Base-by-base conservation (phyloP, 2,888 invertebrate species). In the Ornithoptera priamus region DNA sequence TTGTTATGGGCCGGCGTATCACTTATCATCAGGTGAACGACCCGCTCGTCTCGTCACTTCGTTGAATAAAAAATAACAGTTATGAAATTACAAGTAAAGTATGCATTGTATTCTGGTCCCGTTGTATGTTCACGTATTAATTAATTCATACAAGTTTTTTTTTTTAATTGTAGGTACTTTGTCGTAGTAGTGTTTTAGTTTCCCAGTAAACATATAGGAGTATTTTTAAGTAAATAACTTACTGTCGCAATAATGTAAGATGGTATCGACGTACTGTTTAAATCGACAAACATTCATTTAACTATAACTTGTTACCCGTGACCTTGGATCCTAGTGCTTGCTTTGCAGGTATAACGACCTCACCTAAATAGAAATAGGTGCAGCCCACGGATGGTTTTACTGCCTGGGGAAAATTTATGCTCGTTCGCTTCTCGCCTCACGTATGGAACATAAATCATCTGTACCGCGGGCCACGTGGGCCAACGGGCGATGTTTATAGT, bases 361-460 rank as follows among this genome's bases (percentile, higher is more conserved):
- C 46, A 39, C 46, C 50, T 36, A 57, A 64, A 58, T 59, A 60
- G 59, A 50, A 68, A 39, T 68, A 50, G 59, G 30, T 18, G 22
- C n/a, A 53, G 10, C n/a, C 20, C 50, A 30, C 62, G 15, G 63
- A 63, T 22, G 63, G 46, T 60, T 64, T 36, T 58, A 42, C 53
- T 24, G 64, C 60, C 30, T 56, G 39, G 62, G 56, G 57, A 57
- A 65, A 69, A 69, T 62, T 56, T 62, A 65, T 65, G 61, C 61
- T 42, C 30, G 61, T 65, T 64, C 56, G 46, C 65, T 17, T 42
- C 36, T 60, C 60, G 39, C 10, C 61, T 61, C 62, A 58, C 69
- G 62, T 61, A 61, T 57, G 8, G 22, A 18, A 46, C 24, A 56
- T 69, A 65, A 69, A 69, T 69, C 60, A 68, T 39, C 1, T 10